Base-by-base conservation (phyloP, 2,797 vertebrate species). In the Neoniphon sammara region DNA sequence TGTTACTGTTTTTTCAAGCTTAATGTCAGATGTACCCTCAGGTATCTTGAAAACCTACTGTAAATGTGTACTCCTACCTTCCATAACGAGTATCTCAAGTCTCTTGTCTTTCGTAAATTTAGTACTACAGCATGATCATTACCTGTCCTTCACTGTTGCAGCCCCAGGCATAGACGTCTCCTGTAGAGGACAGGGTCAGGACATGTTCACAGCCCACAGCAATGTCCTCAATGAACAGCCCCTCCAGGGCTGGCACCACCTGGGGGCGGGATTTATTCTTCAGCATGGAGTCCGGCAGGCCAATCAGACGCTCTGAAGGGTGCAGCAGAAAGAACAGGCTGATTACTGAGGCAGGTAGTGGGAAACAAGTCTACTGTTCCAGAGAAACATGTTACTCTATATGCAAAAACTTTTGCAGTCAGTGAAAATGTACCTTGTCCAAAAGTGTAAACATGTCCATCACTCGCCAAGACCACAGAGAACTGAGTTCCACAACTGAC, bases 141-240 rank as follows among this genome's bases (percentile, higher is more conserved):
- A 95, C 95, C 94, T 95, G 95, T 65, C 94, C 95, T 68, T 95
- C 94, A 49, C 91, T 94, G 91, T 95, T 95, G 82, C 93, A 95
- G 74, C 95, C 95, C 95, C 95, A 95, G 71, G 92, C 91, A 0
- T 94, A 95, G 30, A 95, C 86, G 1, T 95, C 94, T 75, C 94
- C 94, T 4, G 91, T 93, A 87, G 92, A 93, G 57, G 93, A 91
- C 66, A 95, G 82, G 12, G 93, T 89, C 4, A 95, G 91, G 50
- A 94, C 89, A 52, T 95, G 95, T 78, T 95, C 95, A 27, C 94
- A 94, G 80, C 95, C 95, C 77, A 95, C 92, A 63, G 93, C 93
- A 0, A 95, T 84, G 83, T 95, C 94, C 64, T 94, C 93, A 30
- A 95, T 90, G 77, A 94, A 95, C 27, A 94, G 76, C 1, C 93